Evolutionary conservation across 2,888 invertebrate genomes (phyloP), one percentile per base, ranked within the genome.

Genomic region (Orthonevra nobilis): DNA sequence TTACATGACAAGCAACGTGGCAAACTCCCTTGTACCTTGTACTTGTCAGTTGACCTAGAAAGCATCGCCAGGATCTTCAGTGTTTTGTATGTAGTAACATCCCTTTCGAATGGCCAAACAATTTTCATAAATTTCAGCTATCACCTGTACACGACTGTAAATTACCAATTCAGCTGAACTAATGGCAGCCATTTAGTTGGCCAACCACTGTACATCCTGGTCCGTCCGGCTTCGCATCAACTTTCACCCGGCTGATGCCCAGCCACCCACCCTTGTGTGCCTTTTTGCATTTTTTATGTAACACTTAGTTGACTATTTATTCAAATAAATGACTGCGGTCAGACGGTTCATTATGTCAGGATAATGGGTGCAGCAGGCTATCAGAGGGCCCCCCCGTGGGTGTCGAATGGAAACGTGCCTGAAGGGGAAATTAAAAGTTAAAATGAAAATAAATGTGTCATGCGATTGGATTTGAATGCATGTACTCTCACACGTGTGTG

Each of bases 301-400:
- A 68, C 60, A 68, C 74, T 68, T 68, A 54, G 60, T 54, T 46
- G 60, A 61, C 46, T 68, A 74, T 74, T 61, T 68, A 61, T 74
- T 74, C 38, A 60, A 74, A 68, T 74, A 54, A 68, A 74, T 26
- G 30, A 68, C 68, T 61, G 6, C 32, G 68, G 60, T 68, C 61
- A 68, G 60, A 40, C 44, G 60, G 68, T 40, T 61, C 60, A 61
- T 68, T 74, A 54, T 74, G 54, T 48, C 46, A 40, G 12, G 52
- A 40, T 44, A 61, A 61, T 52, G 52, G 19, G 15, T 38, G 44
- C 60, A 60, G 2, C n/a, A n/a, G n/a, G n/a, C n/a, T n/a, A n/a
- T n/a, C n/a, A n/a, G 40, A 58, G 56, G 50, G 19, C 14, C 60
- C 14, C 6, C 2, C 1, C 1, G 7, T 19, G 15, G 28, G 2